Evolutionary conservation across 2,888 invertebrate genomes (phyloP).

Genomic region (Sarcophaga subvicina): DNA sequence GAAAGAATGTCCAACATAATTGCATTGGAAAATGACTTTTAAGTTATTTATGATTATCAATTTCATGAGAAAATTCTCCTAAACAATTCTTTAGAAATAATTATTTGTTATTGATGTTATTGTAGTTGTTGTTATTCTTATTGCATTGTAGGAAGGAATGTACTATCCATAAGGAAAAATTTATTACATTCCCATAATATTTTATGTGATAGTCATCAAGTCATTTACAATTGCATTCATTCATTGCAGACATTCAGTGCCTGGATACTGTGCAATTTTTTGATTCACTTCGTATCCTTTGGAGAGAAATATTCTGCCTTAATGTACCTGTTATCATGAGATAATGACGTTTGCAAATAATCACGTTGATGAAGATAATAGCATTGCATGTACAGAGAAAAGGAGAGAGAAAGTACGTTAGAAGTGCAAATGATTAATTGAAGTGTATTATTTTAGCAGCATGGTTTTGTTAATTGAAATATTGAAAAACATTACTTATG

Average conservation of each 20-base stretch:
- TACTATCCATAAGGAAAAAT: slow-evolving; percentile 7
- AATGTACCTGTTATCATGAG: slow-evolving; percentile 26
- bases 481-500: slow-evolving; percentile 7
- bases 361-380: slow-evolving; percentile 27
- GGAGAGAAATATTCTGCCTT: background rate
- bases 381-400: background rate
- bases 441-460: slow-evolving; percentile 28
- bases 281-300: slow-evolving; percentile 18
- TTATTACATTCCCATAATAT: slow-evolving; percentile 36
- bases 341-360: background rate
- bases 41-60: slow-evolving; percentile 65
- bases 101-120: slow-evolving; percentile 19
- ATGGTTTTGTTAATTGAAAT: slow-evolving; percentile 45
- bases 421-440: slow-evolving; percentile 36
- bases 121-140: background rate
- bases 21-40: slow-evolving; percentile 65
- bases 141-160: background rate
- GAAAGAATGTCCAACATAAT: slow-evolving; percentile 35
- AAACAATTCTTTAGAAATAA: slow-evolving; percentile 47
- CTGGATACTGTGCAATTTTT: background rate
- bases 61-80: slow-evolving; percentile 47
- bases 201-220: slow-evolving; percentile 24
- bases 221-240: slow-evolving; percentile 7
- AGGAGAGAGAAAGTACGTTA: background rate
- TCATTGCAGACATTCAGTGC: background rate